These are phyloP conservation scores for Panthera uncia DNA, from an alignment of 2,113 vertebrate species.

Conservation along the genomic window DNA sequence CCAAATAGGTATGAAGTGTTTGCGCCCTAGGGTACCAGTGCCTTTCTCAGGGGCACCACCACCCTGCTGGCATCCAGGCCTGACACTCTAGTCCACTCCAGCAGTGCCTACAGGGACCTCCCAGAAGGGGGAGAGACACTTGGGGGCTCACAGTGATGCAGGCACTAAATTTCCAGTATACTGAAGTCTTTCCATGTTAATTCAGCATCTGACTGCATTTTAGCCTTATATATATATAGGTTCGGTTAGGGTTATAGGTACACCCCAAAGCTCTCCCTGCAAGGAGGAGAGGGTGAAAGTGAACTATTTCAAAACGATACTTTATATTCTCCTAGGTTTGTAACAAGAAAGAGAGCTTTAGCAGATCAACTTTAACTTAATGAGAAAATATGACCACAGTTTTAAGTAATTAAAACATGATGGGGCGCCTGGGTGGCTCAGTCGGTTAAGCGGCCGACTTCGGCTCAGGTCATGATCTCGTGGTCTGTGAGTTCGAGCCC, in stretches of 20 bases:
- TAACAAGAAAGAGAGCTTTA: neutral
- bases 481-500: too few species aligned
- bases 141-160: neutral
- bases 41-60: neutral
- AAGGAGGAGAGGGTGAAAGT: neutral
- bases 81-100: neutral
- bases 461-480: too few species aligned
- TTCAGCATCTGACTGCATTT: neutral
- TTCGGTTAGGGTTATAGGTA: neutral
- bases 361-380: neutral
- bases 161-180: neutral
- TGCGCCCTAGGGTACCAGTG: neutral
- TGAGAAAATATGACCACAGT: neutral
- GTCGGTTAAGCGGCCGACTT: too few species aligned
- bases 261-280: neutral
- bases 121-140: neutral
- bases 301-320: neutral
- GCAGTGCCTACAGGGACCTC: neutral
- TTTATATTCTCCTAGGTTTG: neutral
- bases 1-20: accelerated
- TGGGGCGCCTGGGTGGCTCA: too few species aligned
- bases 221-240: neutral
- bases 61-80: neutral
- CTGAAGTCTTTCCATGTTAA: neutral
- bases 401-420: neutral